Percentiles rank a stretch among this genome's conserved stretches.
These are phyloP conservation scores for Euzophera pinguis DNA, from an alignment of 2,888 invertebrate species.

Conservation along the genomic window DNA sequence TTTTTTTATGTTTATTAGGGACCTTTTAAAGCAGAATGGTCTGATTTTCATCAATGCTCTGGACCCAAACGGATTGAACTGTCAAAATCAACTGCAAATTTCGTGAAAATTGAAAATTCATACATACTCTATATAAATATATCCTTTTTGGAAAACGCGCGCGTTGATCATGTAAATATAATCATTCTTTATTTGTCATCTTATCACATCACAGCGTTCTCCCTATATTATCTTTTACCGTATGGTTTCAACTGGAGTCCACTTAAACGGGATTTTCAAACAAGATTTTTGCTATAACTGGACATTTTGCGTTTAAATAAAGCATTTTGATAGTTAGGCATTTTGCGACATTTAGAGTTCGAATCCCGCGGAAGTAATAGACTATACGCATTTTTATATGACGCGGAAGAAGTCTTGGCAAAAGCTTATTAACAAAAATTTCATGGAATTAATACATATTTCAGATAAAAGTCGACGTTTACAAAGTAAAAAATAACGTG, in stretches of 20 bases:
- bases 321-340: too few relatives aligned
- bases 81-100: neutral
- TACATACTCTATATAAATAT: neutral
- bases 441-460: slow-evolving; percentile 12
- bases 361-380: too few relatives aligned
- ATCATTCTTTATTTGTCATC: neutral
- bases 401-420: too few relatives aligned
- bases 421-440: too few relatives aligned
- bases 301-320: too few relatives aligned
- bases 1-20: neutral
- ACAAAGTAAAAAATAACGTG: slow-evolving; percentile 17
- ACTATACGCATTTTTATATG: too few relatives aligned
- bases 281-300: too few relatives aligned
- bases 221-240: neutral
- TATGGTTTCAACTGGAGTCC: too few relatives aligned
- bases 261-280: too few relatives aligned
- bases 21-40: neutral
- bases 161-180: neutral
- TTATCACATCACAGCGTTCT: neutral
- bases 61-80: neutral
- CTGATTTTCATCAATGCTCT: neutral
- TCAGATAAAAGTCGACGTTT: slow-evolving; percentile 28
- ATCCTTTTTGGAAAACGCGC: neutral
- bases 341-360: too few relatives aligned
- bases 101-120: neutral